Evolutionary conservation across 2,797 vertebrate genomes (phyloP).

Genomic region (Ptychobarbus kaznakovi): DNA sequence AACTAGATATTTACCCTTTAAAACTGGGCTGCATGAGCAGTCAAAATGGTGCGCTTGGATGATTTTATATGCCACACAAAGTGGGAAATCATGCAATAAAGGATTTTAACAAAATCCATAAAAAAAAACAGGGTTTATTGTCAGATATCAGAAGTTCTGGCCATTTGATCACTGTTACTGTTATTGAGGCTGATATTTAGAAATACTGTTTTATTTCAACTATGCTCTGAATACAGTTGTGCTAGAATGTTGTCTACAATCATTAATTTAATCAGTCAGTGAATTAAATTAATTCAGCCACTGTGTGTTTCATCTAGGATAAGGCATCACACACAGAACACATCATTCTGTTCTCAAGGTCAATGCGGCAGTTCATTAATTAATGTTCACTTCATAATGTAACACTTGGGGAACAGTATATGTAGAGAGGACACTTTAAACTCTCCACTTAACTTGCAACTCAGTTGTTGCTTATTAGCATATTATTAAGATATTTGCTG

Average conservation of each 20-base stretch:
- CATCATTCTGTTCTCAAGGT: neutral
- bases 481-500: too few relatives aligned
- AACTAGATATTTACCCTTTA: conserved; percentile 10
- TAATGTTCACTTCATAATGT: too few relatives aligned
- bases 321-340: neutral
- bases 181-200: neutral
- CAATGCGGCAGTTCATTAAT: neutral
- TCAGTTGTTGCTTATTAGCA: too few relatives aligned
- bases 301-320: neutral
- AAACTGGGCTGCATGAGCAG: neutral
- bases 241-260: neutral
- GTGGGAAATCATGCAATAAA: neutral
- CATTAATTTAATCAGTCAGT: neutral
- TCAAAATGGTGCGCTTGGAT: neutral
- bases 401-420: too few relatives aligned
- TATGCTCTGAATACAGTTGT: neutral
- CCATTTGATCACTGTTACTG: too few relatives aligned
- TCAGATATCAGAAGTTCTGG: neutral
- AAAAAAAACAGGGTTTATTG: neutral
- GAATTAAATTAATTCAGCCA: neutral
- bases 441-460: too few relatives aligned
- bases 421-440: too few relatives aligned
- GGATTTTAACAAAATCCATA: neutral
- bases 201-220: neutral
- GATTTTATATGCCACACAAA: neutral